Evolutionary conservation across 92 coral and sea anemone species (phyloP), one percentile per base, ranked within the genome.

Genomic region (Galaxea fascicularis): DNA sequence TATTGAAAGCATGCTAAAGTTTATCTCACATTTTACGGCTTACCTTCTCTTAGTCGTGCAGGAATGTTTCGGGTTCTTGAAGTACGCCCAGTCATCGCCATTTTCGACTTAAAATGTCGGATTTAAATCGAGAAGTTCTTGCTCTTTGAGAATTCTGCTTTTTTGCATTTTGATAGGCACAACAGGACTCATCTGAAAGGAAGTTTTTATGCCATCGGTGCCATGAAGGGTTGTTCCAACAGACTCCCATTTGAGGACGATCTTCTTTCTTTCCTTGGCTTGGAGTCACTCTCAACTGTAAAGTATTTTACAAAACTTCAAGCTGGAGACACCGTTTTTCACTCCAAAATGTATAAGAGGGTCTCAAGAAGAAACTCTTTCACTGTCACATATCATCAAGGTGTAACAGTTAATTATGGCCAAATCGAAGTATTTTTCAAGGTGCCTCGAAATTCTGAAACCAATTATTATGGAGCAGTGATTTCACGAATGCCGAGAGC

Each of bases 261-360:
- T 84, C 81, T 84, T 28, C 57, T 84, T 54, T 73, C 82, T 41
- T 67, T 65, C 26, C 60, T 74, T 57, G 72, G 72, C 47, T 71
- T 74, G 49, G 81, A 60, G 26, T 84, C 88, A 29, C 82, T 73
- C 41, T 28, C 35, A 65, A 25, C 41, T 65, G 83, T 70, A 6
- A 76, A 68, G 46, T 76, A 47, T 51, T 85, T 85, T 72, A 85
- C 89, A 76, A 76, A 83, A 78, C 81, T 85, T 30, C 78, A 76
- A 77, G 51, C 62, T n/a, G 68, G 76, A 49, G 76, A 70, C 65
- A 84, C 59, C 65, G 66, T 78, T 57, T 63, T 85, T 54, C 89
- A 85, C 74, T 85, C 83, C 75, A 77, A 63, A 52, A 60, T 64
- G 52, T 85, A 67, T 53, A 76, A 76, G 65, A 76, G 89, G 53